Evolutionary conservation across 2,888 invertebrate genomes (phyloP), one percentile per base, ranked within the genome.

Genomic region (Cryptus armator): DNA sequence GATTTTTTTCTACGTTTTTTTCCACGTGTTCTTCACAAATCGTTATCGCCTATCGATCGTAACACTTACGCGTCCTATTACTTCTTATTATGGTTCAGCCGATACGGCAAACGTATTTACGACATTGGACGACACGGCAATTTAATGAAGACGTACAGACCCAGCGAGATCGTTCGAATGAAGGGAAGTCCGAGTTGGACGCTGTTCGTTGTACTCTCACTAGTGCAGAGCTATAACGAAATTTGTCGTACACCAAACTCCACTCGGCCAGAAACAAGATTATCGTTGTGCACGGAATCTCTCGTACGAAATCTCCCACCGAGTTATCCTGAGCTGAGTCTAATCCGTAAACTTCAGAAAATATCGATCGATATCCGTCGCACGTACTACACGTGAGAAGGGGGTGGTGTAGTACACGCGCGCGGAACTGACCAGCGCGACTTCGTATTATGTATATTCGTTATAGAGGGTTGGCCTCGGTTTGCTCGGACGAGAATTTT

Each of bases 401-500:
- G 7, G 37, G 7, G 37, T 24, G 24, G 24, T 2, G 24, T 2
- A 24, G 3, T 24, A 24, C 24, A 24, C 24, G 24, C 24, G 62
- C 19, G 37, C 19, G 12, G 19, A 68, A 24, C 48, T 48, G 29
- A 72, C 56, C 46, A 46, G 29, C 29, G 12, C 68, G 29, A 29
- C 44, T 78, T 44, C 44, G 44, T 48, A 44, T 67, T 46, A 53
- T 43, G 19, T 70, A 71, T 24, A 7, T 48, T 32, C 70, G 37
- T 51, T 70, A 59, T 70, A 9, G 9, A 48, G 64, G 19, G 37
- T 14, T 53, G 37, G 12, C 32, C n/a, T 3, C 16, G 2, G 24
- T n/a, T 56, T 12, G 37, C 59, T 9, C 56, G 48, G 46, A 80
- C 75, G 70, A 81, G 70, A 81, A 84, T 77, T 72, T 37, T 59